Evolutionary conservation across 2,113 vertebrate species (phyloP).

Genomic region (Xerus inauris): DNA sequence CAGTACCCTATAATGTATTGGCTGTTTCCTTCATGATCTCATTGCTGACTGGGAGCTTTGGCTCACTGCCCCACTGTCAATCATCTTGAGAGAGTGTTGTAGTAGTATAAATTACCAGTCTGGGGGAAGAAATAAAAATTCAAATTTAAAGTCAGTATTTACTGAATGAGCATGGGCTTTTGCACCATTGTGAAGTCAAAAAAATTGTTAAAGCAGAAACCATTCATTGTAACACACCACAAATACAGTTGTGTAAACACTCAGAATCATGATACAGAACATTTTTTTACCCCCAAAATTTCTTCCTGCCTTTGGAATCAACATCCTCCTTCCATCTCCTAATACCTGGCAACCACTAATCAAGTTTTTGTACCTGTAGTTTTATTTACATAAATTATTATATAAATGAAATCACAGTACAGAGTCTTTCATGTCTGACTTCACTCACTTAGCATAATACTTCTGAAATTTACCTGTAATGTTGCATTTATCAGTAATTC

Average conservation of each 20-base stretch:
- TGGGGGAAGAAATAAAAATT: background rate
- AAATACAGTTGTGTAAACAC: background rate
- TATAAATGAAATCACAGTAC: background rate
- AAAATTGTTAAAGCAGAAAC: background rate
- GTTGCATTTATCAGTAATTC: background rate
- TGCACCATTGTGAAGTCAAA: background rate
- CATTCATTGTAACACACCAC: background rate
- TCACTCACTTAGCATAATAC: background rate
- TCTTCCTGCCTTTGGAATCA: background rate
- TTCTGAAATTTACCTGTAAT: background rate
- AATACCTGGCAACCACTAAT: background rate
- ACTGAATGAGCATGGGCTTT: background rate
- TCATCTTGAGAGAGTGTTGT: background rate
- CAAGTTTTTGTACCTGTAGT: background rate
- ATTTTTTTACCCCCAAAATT: background rate
- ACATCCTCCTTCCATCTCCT: background rate
- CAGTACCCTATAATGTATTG: no score
- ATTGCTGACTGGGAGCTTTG: no score
- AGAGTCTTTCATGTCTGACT: background rate
- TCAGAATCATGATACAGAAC: background rate
- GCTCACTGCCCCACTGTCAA: background rate
- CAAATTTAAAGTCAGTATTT: background rate
- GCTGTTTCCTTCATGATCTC: background rate
- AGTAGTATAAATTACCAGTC: no score
- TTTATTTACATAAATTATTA: background rate